A percentile compares a stretch with the other conserved stretches of the same genome.
Conservation (phyloP, 2,113 vertebrate species). For the Papio anubis region DNA sequence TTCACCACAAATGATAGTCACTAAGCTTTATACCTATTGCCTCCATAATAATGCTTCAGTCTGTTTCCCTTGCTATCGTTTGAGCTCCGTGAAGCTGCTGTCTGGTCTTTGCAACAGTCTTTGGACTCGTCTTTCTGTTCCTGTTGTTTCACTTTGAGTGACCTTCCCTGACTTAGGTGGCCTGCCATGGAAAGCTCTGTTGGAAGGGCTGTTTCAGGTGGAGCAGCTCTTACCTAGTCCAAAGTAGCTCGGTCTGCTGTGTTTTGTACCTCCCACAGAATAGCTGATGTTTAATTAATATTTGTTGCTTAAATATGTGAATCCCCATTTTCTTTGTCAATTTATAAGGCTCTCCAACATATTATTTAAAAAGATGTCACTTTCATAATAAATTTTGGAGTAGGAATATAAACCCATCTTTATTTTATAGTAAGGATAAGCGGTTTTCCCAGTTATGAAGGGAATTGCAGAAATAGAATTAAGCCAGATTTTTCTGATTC, state of each 20-base stretch:
- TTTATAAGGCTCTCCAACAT: background rate
- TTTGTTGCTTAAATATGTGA: background rate
- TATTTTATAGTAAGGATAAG: background rate
- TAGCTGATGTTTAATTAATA: background rate
- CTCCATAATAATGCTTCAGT: background rate
- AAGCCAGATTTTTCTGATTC: background rate
- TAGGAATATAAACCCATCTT: background rate
- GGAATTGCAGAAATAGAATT: background rate
- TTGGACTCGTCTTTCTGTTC: background rate
- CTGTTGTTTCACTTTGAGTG: background rate
- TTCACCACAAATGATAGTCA: background rate
- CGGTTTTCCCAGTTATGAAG: background rate
- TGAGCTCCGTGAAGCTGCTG: fast-evolving
- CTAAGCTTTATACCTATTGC: background rate
- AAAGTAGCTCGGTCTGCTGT: background rate
- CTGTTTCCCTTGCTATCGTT: background rate
- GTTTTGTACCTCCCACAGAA: background rate
- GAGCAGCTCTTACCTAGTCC: too few relatives aligned
- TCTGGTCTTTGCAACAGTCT: background rate
- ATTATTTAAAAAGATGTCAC: background rate
- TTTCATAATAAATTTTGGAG: background rate
- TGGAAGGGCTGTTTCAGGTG: background rate
- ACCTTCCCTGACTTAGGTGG: background rate
- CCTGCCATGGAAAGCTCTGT: background rate
- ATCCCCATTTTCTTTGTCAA: background rate